phyloP scores from a whole-genome alignment of 2,113 vertebrate genomes.

The Channa maculata region DNA sequence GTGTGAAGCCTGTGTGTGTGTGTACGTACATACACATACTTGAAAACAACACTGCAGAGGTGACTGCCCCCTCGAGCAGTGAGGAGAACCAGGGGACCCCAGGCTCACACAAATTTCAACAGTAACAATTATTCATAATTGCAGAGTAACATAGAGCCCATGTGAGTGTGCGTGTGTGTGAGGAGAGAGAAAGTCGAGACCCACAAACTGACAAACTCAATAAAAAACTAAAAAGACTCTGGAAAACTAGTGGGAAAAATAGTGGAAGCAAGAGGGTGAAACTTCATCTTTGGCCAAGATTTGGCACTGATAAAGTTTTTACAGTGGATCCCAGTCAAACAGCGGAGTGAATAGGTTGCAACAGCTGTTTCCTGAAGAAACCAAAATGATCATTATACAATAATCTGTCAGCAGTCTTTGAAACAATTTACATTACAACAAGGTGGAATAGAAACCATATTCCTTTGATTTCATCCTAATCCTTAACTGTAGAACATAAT shows the following conservation, averaged over 20 bases:
- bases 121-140: constrained; percentile 89
- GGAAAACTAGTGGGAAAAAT: constrained; percentile 38
- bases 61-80: constrained; percentile 71
- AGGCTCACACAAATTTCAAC: constrained; percentile 79
- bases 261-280: constrained; percentile 18
- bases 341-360: constrained; percentile 47
- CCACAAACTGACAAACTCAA: constrained; percentile 57
- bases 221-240: constrained; percentile 43
- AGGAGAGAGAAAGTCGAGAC: constrained; percentile 52
- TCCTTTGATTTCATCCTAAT: neutral
- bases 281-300: constrained; percentile 70
- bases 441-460: neutral
- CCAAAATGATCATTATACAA: neutral
- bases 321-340: constrained; percentile 85
- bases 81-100: constrained; percentile 73
- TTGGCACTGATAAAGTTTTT: constrained; percentile 69
- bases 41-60: constrained; percentile 61
- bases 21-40: constrained; percentile 42
- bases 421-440: neutral
- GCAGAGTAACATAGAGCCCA: constrained; percentile 56
- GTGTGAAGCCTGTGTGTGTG: constrained; percentile 52
- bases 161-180: constrained; percentile 23
- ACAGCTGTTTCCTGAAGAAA: constrained; percentile 9
- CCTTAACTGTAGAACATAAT: neutral
- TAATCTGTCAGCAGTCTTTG: too few relatives aligned